Evolutionary conservation across 2,113 vertebrate species (phyloP).

Genomic region (Pseudopipra pipra): DNA sequence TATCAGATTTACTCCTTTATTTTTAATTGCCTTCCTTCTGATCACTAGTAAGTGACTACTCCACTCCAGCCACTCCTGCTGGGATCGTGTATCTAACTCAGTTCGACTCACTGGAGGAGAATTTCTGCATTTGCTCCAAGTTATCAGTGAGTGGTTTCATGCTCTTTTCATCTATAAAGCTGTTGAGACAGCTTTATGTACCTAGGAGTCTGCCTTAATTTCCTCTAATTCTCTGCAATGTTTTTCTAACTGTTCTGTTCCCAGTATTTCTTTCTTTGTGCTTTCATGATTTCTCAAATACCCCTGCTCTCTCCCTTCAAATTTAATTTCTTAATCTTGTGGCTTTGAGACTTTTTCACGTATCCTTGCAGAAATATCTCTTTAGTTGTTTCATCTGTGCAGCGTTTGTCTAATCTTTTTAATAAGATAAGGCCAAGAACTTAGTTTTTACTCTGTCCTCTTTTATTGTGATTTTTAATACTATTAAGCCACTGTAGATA

Average conservation of each 20-base stretch:
- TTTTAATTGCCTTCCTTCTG: background rate
- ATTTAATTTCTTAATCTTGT: constrained; percentile 15
- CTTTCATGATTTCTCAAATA: background rate
- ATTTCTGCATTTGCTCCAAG: background rate
- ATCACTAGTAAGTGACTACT: background rate
- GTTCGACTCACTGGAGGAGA: background rate
- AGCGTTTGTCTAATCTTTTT: constrained; percentile 15
- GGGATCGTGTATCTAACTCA: background rate
- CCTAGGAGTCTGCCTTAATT: background rate
- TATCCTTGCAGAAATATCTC: constrained; percentile 11
- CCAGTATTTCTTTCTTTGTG: background rate
- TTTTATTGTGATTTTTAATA: background rate
- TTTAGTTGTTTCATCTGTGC: background rate
- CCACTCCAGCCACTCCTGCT: background rate
- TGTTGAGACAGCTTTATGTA: background rate
- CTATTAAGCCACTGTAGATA: background rate
- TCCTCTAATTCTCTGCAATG: background rate
- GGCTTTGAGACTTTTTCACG: background rate
- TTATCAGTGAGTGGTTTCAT: background rate
- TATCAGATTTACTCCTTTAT: background rate
- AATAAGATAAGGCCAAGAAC: constrained; percentile 11
- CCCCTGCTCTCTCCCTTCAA: background rate
- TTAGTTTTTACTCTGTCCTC: background rate
- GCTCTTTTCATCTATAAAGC: background rate
- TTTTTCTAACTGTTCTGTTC: background rate